These are phyloP conservation scores for Nanorana parkeri DNA, from an alignment of 2,113 vertebrate genomes.

Conservation along the genomic window DNA sequence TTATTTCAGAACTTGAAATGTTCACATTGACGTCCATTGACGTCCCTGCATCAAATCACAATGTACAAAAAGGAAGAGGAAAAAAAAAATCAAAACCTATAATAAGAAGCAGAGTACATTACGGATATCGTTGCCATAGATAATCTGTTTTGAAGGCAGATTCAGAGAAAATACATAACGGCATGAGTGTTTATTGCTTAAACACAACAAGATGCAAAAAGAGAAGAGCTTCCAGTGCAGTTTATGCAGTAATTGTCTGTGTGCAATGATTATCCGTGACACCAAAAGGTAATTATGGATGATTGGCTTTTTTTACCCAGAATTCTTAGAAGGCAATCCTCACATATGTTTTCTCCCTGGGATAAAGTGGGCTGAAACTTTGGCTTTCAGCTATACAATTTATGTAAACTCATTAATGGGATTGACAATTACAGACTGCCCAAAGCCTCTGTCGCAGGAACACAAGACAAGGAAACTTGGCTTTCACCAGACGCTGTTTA, in stretches of 20 bases:
- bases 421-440: slow-evolving; percentile 56
- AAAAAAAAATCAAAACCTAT: no score
- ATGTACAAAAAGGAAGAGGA: background rate
- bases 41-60: background rate
- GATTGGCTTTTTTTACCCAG: slow-evolving; percentile 44
- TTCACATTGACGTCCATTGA: background rate
- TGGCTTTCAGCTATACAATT: slow-evolving; percentile 57
- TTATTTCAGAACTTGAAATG: background rate
- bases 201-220: slow-evolving; percentile 18
- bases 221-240: background rate
- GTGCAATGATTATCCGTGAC: slow-evolving; percentile 50
- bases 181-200: slow-evolving; percentile 23
- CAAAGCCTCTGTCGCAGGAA: slow-evolving; percentile 46
- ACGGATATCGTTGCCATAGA: background rate
- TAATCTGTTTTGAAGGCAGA: slow-evolving; percentile 17
- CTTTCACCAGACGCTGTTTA: slow-evolving; percentile 46
- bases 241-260: slow-evolving; percentile 45
- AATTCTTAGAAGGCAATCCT: slow-evolving; percentile 50
- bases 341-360: slow-evolving; percentile 55
- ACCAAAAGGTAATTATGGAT: slow-evolving; percentile 54
- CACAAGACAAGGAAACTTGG: slow-evolving; percentile 48
- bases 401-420: slow-evolving; percentile 57
- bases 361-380: slow-evolving; percentile 46
- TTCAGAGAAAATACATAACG: slow-evolving; percentile 26
- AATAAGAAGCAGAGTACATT: background rate